Evolutionary conservation across 2,797 vertebrate species (phyloP), one percentile per base, ranked within the genome.

Genomic region (Scomberomorus guttatus): DNA sequence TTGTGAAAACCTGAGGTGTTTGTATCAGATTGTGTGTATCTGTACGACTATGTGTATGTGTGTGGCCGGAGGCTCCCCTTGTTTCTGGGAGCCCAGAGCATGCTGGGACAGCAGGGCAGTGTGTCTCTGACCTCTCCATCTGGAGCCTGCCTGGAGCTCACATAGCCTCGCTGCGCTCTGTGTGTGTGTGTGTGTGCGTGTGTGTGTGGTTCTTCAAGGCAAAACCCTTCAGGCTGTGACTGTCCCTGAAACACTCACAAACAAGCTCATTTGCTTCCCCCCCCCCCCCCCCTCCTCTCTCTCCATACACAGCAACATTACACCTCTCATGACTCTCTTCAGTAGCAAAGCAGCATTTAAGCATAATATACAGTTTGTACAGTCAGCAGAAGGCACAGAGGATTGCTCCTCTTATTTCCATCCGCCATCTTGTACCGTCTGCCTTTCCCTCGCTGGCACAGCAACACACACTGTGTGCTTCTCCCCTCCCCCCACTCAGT

Each of bases 41-140:
- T 76, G 63, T 50, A 46, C 37, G 42, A 52, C 27, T 37, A 51
- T 51, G 67, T 72, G 42, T 46, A 29, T 42, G 83, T 80, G 88
- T 90, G 89, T 86, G 90, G 87, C 94, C 89, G 29, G 84, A 92
- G 93, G 93, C 92, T 91, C 84, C 84, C 82, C 91, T 90, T 93
- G 93, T 94, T 92, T 94, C 88, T 93, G 91, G 91, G 90, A 93
- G 89, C 91, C 90, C 83, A 86, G 86, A 91, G 91, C 90, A 91
- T 94, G 89, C 89, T 91, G 90, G 92, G 93, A 93, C 92, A 93
- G 92, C 80, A 70, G 90, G 92, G 89, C 91, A 93, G 87, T 92
- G 89, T 92, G 89, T 91, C 88, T 91, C 84, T 94, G 93, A 95
- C 93, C 94, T 86, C 89, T 93, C 93, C 94, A 93, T 92, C 93